These are phyloP conservation scores for Syngnathus floridae DNA, from an alignment of 2,113 vertebrate genomes.

Conservation along the genomic window DNA sequence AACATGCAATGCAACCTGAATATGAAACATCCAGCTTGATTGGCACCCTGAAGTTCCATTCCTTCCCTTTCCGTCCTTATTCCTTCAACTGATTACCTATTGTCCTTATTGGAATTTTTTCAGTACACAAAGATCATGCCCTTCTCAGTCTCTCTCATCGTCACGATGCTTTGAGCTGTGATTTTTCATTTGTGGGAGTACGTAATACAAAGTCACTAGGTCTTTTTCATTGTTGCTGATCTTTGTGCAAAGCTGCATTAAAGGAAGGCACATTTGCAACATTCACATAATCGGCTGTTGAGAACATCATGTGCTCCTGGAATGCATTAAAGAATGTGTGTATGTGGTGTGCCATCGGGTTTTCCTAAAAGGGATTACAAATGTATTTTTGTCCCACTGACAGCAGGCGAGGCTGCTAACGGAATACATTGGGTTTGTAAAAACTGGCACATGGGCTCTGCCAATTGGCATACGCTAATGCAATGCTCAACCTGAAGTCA, in stretches of 20 bases:
- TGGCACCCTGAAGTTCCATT: no score
- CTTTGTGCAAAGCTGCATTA: background rate
- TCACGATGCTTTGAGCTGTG: background rate
- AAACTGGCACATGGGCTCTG: background rate
- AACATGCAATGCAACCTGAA: background rate
- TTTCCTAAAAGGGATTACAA: conserved; percentile 1
- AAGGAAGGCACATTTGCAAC: background rate
- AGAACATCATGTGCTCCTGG: background rate
- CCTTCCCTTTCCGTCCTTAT: background rate
- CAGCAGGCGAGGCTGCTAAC: background rate
- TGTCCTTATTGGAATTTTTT: no score
- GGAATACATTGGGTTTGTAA: background rate
- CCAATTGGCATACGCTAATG: background rate
- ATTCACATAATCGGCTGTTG: background rate
- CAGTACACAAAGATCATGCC: background rate
- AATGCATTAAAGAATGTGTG: background rate
- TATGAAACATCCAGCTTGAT: background rate
- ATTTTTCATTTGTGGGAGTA: background rate
- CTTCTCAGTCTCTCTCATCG: background rate
- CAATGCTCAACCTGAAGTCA: background rate
- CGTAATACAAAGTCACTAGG: background rate
- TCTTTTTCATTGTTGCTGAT: background rate
- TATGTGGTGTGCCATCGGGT: background rate
- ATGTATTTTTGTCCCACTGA: background rate
- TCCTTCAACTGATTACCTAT: no score